Base-by-base conservation (phyloP, 2,888 invertebrate species). In the Serrognathus titanus region DNA sequence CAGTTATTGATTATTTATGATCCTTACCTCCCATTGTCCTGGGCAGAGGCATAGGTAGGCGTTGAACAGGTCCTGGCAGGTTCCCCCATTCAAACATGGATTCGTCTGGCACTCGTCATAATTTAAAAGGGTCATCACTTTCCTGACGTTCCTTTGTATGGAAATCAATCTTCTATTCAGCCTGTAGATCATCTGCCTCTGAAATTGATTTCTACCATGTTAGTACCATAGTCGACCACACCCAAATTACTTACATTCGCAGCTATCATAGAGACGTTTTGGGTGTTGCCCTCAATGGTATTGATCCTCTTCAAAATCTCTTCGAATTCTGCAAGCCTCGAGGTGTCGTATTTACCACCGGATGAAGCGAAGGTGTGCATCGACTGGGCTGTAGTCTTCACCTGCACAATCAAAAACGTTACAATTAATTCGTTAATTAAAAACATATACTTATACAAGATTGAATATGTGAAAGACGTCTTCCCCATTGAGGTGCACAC, bases 1-100 rank as follows among this genome's bases (percentile, higher is more conserved):
- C 1, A 43, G 16, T 9, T 13, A 43, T 11, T n/a, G 39, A 11
- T 39, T 39, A 4, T 43, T 2, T 7, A n/a, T 10, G 7, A 20
- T 13, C 13, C 24, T 7, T 31, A 89, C 91, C 85, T 94, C 90
- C 88, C 92, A 95, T 63, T 85, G 85, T 0, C 80, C 65, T 0
- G 86, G 83, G 71, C 95, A 95, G 53, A 84, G 78, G 70, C 95
- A 95, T 41, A 86, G 78, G 73, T 85, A 92, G 1, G 84, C 84
- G 59, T 85, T 85, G 66, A 83, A 88, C 53, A 85, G 74, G 71
- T 90, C 89, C 47, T 87, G 80, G 69, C 95, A 95, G 0, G 85
- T 87, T 10, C 91, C 94, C 4, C 92, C 94, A 73, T 94, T 89
- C 70, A 83, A 81, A 72, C 95, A 95, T 0, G 94, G 94, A 70